Evolutionary conservation across 2,888 invertebrate genomes (phyloP).

Genomic region (Dusona sp.): DNA sequence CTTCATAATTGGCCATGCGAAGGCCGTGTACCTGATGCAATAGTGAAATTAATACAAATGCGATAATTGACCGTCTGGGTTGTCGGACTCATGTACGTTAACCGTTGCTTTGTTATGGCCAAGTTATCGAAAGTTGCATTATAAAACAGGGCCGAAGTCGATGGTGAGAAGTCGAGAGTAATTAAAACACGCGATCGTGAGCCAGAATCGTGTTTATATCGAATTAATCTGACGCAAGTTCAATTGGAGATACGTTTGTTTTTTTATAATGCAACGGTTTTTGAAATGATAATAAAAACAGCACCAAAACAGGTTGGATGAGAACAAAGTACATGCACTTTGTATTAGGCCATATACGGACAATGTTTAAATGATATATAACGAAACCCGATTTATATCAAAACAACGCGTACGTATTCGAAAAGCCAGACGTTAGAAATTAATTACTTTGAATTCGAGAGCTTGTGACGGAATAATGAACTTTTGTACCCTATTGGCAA

Average conservation of each 20-base stretch:
- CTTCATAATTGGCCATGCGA: slow-evolving; percentile 20
- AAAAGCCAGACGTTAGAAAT: background rate
- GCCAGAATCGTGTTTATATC: slow-evolving; percentile 17
- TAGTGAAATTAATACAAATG: slow-evolving; percentile 52
- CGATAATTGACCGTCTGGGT: slow-evolving; percentile 55
- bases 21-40: slow-evolving; percentile 47
- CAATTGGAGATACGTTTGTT: background rate
- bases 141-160: slow-evolving; percentile 46
- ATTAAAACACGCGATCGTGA: slow-evolving; percentile 26
- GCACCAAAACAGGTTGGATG: background rate
- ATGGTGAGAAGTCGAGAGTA: slow-evolving; percentile 1
- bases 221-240: slow-evolving; percentile 23
- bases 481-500: background rate
- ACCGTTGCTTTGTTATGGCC: background rate
- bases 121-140: slow-evolving; percentile 42
- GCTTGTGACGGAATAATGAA: background rate
- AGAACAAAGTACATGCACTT: slow-evolving; percentile 7
- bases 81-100: slow-evolving; percentile 22
- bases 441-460: background rate
- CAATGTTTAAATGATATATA: background rate
- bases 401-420: slow-evolving; percentile 2
- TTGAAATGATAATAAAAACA: background rate
- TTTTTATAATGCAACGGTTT: background rate
- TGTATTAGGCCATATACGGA: background rate
- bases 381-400: background rate